Base-by-base conservation (phyloP, 2,888 invertebrate species). In the Liposcelis brunnea region DNA sequence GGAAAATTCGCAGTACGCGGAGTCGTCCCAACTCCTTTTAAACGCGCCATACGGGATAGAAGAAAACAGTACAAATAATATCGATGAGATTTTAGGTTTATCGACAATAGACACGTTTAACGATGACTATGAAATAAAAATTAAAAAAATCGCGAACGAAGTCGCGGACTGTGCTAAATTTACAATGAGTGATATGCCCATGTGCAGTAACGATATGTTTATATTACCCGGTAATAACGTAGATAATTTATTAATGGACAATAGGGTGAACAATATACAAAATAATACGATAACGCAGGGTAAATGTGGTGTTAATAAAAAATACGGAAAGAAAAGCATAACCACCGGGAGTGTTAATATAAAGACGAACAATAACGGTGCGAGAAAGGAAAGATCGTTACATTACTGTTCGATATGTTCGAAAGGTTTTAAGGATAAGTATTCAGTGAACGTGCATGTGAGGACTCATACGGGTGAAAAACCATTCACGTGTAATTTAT, bases 401-500 rank as follows among this genome's bases (percentile, higher is more conserved):
- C 82, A 98, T 64, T 82, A 91, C 65, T 78, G 97, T 70, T 78
- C 85, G 61, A 84, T 95, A 63, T 94, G 87, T 65, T 85, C 84
- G 55, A 89, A 87, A 61, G 89, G 89, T 3, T 90, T 90, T 65
- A 90, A 90, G 64, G 90, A 90, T 64, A 90, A 90, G 63, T 97
- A 97, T 72, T 86, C 94, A 49, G 90, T 97, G 46, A 95, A 95
- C 62, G 95, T 95, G 40, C 97, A 97, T 64, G 87, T 95, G 54
- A 73, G 95, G 55, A 95, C 95, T 19, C 97, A 97, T 61, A 95
- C 95, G 1, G 95, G 94, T 1, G 95, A 97, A 64, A 95, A 97
- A 59, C 95, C 97, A 0, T 97, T 97, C 64, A 76, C 85, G 31
- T 97, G 97, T 62, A 81, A 82, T 14, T 72, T 93, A 47, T 97